Conservation (phyloP, 2,797 vertebrate genomes). For the Betta splendens region DNA sequence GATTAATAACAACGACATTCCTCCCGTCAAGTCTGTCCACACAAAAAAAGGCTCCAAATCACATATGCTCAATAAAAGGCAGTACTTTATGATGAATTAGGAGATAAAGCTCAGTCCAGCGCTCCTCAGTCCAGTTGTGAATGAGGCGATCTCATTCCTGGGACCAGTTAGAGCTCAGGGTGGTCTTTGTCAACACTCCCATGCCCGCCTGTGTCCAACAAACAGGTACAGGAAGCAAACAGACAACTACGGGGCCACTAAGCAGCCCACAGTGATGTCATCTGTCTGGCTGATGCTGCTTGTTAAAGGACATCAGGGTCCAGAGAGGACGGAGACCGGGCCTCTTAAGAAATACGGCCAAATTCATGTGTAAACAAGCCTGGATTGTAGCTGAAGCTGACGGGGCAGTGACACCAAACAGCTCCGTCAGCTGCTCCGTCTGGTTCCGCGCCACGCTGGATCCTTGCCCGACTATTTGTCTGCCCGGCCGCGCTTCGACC, state of each 20-base stretch:
- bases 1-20: conserved; percentile 17
- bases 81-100: no score
- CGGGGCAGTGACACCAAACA: conserved; percentile 5
- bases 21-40: conserved; percentile 2
- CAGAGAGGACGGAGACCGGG: neutral
- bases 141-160: no score
- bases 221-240: no score
- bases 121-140: no score
- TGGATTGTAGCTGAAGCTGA: conserved; percentile 5
- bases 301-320: neutral
- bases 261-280: neutral
- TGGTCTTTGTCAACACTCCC: no score
- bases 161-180: no score
- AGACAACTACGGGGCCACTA: no score
- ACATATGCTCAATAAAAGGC: neutral
- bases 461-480: conserved; percentile 32
- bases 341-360: neutral
- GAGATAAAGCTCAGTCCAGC: no score
- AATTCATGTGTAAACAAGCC: conserved; percentile 5
- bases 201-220: no score
- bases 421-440: conserved; percentile 18
- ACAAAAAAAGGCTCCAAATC: neutral
- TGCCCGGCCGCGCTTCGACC: conserved; percentile 31
- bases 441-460: conserved; percentile 36
- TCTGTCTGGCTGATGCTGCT: no score